Evolutionary conservation across 2,113 vertebrate genomes (phyloP), one percentile per base, ranked within the genome.

Genomic region (Trachemys scripta): DNA sequence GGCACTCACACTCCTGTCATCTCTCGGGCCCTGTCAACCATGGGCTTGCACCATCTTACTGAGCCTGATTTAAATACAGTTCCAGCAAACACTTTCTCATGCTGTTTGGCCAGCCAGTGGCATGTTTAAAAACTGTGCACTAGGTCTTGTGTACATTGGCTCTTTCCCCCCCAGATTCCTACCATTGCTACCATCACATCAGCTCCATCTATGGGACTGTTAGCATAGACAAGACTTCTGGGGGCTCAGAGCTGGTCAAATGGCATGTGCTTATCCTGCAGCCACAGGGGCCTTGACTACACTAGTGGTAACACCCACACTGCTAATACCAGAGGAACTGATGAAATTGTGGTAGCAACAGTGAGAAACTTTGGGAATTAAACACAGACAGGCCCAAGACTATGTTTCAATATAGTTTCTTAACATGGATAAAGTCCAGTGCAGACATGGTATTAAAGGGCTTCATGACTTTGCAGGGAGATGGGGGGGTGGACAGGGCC

Each of bases 281-380:
- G 96, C 95, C 96, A 92, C 92, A 84, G 24, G 38, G 95, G 89
- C 95, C 57, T 91, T 94, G 92, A 91, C 95, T 94, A 96, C 94
- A 31, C 59, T 82, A 25, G 3, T 85, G 93, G 88, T 94, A 78
- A 95, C 90, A 14, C 79, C 90, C 87, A 89, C 85, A 35, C 54
- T 80, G 89, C 92, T 47, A 92, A 86, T 87, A 84, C 29, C 93
- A 82, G 27, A 91, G 56, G 69, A n/a, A 47, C 75, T 20, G 19
- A 93, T 19, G 35, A 89, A 87, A 47, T 47, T 53, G 88, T 29
- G 35, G 51, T n/a, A 82, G n/a, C 10, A 25, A 17, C 25, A 93
- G 69, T 4, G 47, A 88, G 90, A 88, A 80, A 17, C 1, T 16
- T 5, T 78, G 42, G 0, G 4, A 65, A 88, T 89, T 8, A 65